Percentiles rank a stretch among this genome's conserved stretches.
Conservation (phyloP, 2,888 invertebrate genomes). For the Leptinotarsa peninsularis region DNA sequence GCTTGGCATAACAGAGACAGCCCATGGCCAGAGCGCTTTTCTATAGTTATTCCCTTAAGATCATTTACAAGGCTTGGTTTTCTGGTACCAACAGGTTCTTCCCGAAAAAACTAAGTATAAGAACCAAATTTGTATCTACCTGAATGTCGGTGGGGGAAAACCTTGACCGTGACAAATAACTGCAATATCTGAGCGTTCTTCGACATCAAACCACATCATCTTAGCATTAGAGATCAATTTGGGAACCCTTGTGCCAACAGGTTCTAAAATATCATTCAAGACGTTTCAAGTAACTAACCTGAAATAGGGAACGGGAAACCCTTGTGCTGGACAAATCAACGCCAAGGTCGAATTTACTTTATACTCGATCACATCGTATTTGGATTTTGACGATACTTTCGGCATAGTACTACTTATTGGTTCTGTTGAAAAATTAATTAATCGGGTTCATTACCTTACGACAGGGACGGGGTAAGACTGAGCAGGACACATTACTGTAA, state of each 20-base stretch:
- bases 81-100: slow-evolving; percentile 60
- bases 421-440: slow-evolving; percentile 58
- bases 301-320: slow-evolving; percentile 68
- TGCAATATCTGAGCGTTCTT: slow-evolving; percentile 65
- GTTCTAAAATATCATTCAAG: slow-evolving; percentile 66
- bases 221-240: slow-evolving; percentile 65
- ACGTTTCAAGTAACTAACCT: slow-evolving; percentile 65
- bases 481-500: slow-evolving; percentile 79
- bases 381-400: slow-evolving; percentile 65
- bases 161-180: slow-evolving; percentile 75
- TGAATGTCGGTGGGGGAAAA: slow-evolving; percentile 78
- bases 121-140: slow-evolving; percentile 66
- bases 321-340: slow-evolving; percentile 79
- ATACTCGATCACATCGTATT: slow-evolving; percentile 61
- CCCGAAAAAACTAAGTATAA: slow-evolving; percentile 46
- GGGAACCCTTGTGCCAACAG: slow-evolving; percentile 69
- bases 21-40: slow-evolving; percentile 58
- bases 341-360: slow-evolving; percentile 64
- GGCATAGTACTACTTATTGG: slow-evolving; percentile 69
- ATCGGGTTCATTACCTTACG: slow-evolving; percentile 72
- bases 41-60: slow-evolving; percentile 58
- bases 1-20: slow-evolving; percentile 69
- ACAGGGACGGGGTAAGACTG: slow-evolving; percentile 82
- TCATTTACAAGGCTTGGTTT: slow-evolving; percentile 60
- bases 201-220: slow-evolving; percentile 60